Evolutionary conservation across 1,140 invertebrate species (phyloP).

Genomic region (Neoseiulus cucumeris): DNA sequence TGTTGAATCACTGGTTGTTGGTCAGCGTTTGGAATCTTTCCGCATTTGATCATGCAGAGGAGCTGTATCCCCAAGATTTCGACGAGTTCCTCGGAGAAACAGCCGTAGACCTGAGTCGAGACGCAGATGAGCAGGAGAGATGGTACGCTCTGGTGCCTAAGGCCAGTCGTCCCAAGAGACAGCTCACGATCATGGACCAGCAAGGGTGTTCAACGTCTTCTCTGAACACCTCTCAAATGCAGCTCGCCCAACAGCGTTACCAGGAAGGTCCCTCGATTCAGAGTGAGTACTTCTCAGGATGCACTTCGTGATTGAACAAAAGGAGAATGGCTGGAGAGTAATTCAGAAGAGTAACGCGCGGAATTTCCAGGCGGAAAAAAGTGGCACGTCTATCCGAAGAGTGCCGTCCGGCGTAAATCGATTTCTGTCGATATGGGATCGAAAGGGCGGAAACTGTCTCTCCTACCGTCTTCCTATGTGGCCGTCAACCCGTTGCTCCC

Average conservation of each 20-base stretch:
- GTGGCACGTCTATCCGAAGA: slow-evolving; percentile 7
- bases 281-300: background rate
- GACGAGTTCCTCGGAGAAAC: background rate
- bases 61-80: too few relatives aligned
- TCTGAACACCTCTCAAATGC: background rate
- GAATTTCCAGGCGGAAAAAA: background rate
- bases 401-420: background rate
- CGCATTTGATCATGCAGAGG: too few relatives aligned
- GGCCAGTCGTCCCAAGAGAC: background rate
- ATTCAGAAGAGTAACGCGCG: background rate
- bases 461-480: background rate
- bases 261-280: background rate
- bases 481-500: slow-evolving; percentile 4
- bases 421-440: background rate
- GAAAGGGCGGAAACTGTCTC: background rate
- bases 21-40: background rate
- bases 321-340: background rate
- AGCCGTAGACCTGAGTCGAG: background rate
- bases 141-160: background rate
- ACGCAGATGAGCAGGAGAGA: slow-evolving; percentile 8
- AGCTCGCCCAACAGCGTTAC: background rate
- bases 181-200: background rate
- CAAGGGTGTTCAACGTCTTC: background rate
- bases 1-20: background rate
- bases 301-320: background rate